Evolutionary conservation across 2,797 vertebrate species (phyloP).

Genomic region (Rhinatrema bivittatum): DNA sequence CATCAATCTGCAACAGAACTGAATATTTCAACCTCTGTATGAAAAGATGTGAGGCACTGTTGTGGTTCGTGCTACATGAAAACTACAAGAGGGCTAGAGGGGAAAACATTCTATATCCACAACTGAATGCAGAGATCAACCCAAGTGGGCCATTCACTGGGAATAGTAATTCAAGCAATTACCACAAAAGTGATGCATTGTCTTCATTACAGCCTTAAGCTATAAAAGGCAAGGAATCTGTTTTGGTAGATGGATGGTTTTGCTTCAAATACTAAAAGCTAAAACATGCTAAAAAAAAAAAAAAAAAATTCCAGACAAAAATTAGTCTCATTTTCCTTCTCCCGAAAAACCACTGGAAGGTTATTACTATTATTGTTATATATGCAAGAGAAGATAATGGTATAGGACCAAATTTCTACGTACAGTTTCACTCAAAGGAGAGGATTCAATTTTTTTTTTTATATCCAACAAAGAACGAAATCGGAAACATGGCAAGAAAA

Average conservation of each 20-base stretch:
- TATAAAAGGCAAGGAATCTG: constrained; percentile 45
- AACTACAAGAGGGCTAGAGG: constrained; percentile 26
- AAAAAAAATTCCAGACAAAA: constrained; percentile 13
- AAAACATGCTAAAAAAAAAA: constrained; percentile 48
- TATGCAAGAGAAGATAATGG: no score
- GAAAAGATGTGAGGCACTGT: constrained; percentile 5
- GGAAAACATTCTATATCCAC: constrained; percentile 35
- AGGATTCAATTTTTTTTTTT: no score
- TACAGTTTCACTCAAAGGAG: no score
- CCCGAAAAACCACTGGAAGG: constrained; percentile 31
- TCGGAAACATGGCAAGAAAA: no score
- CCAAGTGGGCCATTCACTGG: constrained; percentile 40
- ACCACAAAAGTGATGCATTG: constrained; percentile 56
- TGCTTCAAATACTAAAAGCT: constrained; percentile 46
- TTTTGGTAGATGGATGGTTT: constrained; percentile 49
- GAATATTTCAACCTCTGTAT: constrained; percentile 13
- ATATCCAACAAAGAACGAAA: no score
- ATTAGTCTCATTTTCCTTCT: constrained; percentile 19
- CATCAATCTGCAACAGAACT: constrained; percentile 8
- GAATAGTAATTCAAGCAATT: constrained; percentile 60
- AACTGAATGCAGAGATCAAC: constrained; percentile 33
- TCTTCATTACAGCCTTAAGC: constrained; percentile 57
- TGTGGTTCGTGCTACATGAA: constrained; percentile 13
- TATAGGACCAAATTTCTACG: no score
- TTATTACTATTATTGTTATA: no score